Evolutionary conservation across 2,113 vertebrate species (phyloP), one percentile per base, ranked within the genome.

Genomic region (Ailurus styani): DNA sequence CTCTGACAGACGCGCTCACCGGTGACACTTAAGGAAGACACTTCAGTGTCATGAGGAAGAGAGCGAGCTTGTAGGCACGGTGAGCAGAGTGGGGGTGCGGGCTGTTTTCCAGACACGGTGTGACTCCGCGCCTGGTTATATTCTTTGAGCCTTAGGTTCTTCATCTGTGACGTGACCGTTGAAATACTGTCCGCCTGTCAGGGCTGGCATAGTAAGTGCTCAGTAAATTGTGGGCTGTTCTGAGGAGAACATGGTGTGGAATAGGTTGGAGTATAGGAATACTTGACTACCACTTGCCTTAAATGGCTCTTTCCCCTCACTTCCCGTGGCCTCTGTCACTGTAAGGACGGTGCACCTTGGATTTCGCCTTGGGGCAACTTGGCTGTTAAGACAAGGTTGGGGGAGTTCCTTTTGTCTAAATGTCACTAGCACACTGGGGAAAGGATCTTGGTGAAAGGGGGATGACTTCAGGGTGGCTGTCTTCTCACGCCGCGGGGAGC

Each of bases 301-400:
- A 29, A 13, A 7, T 42, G 37, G 42, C 31, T 34, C 21, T 54
- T 40, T 7, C 6, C 9, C 17, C n/a, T 40, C 14, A 2, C 10
- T 21, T 60, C 29, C 47, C 2, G 23, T 25, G 66, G n/a, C 14
- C 83, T n/a, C 42, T 27, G 3, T 6, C 34, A 1, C 31, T 5
- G 6, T n/a, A 0, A 1, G 73, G 45, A 54, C 31, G 1, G 0
- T 7, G 12, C 66, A 8, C 13, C 0, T 54, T 34, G 13, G 47
- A 7, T 62, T 68, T 93, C 68, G 55, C 82, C 73, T 9, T 13
- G 40, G 60, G 79, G 50, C 25, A 40, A 4, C 82, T 54, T 94
- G 55, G 55, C 45, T 50, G 6, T 42, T 72, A 31, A 77, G 50
- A 60, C 60, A n/a, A 5, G 40, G 18, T 50, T 37, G 50, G 72